These are phyloP conservation scores for Felis chaus DNA, from an alignment of 2,113 vertebrate genomes.

Conservation along the genomic window DNA sequence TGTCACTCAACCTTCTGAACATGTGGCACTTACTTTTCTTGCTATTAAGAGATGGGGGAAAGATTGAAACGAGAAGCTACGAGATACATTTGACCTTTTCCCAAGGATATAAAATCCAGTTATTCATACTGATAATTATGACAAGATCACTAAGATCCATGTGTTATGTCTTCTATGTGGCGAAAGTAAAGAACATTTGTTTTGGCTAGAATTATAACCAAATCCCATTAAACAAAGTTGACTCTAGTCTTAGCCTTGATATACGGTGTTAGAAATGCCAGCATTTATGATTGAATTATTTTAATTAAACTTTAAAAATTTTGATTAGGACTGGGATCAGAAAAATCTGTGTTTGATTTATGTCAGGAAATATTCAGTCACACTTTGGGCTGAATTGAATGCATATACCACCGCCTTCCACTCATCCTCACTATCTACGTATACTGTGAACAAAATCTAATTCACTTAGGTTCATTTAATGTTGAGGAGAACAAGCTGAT, in stretches of 20 bases:
- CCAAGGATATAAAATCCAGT: constrained; percentile 31
- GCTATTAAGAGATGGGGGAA: constrained; percentile 60
- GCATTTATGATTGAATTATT: constrained; percentile 26
- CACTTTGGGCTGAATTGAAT: background rate
- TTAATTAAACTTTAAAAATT: background rate
- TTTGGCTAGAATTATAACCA: background rate
- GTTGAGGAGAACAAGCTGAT: background rate
- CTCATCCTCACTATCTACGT: background rate
- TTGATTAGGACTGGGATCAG: background rate
- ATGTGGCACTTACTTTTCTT: constrained; percentile 66
- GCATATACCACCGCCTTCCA: background rate
- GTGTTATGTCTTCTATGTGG: background rate
- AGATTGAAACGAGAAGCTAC: constrained; percentile 68
- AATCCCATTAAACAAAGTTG: background rate
- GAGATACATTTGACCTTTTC: constrained; percentile 51
- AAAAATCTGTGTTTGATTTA: background rate
- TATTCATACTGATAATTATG: constrained; percentile 72
- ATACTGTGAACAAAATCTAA: background rate
- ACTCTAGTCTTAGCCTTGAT: background rate
- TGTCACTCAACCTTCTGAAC: constrained; percentile 46
- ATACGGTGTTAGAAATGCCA: background rate
- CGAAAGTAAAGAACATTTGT: constrained; percentile 44
- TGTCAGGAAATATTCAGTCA: background rate
- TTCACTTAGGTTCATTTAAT: background rate
- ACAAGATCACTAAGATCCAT: constrained; percentile 58